Base-by-base conservation (phyloP, 37 sponge, comb jelly and placozoan genomes). In the Aphrocallistes beatrix region DNA sequence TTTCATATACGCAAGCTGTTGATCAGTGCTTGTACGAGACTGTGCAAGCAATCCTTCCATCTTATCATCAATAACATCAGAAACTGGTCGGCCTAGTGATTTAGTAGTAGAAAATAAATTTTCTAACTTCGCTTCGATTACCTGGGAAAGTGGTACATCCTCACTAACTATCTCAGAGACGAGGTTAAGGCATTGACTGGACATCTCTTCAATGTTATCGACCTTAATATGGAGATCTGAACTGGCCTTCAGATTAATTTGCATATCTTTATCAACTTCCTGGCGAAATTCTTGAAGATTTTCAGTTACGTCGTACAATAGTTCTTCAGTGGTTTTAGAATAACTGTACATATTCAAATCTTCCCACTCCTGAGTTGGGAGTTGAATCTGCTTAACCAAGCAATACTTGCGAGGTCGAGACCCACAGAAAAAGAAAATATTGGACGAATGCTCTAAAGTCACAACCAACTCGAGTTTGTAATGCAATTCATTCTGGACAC, bases 401-500 rank as follows among this genome's bases (percentile, higher is more conserved):
- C 75, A 60, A 13, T 60, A 13, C 34, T 13, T 60, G 3, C 75
- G 25, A 3, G 75, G 75, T 1, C 34, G 25, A 25, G 75, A 25
- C 3, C 75, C 75, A 60, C 75, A 60, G 75, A 60, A 60, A 60
- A 60, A 60, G 75, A 60, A 60, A 19, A 60, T 19, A 60, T 60
- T 60, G 3, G 75, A 60, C 10, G 75, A 60, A 60, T 60, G 75
- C 34, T 60, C 75, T 3, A 60, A 13, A 28, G 75, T 60, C n/a
- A 60, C 75, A 28, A 28, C 75, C n/a, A 60, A 60, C n/a, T 60
- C 75, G 28, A 60, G 75, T 60, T 60, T 60, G n/a, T 60, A 60
- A 60, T 60, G 75, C 75, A 60, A 60, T 60, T 60, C 75, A 13
- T 60, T 60, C 75, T 60, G 75, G n/a, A 60, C 75, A 19, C 28